A percentile compares a stretch with the other conserved stretches of the same genome.
phyloP scores from a whole-genome alignment of 2,113 vertebrate genomes.

The Eolophus roseicapilla region DNA sequence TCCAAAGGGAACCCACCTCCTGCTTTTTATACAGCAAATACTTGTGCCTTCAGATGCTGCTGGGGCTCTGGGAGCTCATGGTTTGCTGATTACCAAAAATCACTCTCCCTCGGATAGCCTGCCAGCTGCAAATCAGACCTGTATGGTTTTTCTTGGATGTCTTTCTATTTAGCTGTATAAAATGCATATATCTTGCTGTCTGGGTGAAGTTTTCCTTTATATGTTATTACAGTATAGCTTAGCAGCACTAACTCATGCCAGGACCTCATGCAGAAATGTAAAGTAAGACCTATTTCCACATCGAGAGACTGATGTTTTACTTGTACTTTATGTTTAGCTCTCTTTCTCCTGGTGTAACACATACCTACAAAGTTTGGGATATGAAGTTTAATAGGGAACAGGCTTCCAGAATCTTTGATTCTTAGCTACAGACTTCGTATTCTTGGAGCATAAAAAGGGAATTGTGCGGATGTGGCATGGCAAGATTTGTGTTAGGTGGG shows the following conservation, averaged over 20 bases:
- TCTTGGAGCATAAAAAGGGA: not conserved
- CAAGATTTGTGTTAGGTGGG: not conserved
- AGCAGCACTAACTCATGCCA: not conserved
- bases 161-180: not conserved
- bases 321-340: not conserved
- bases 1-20: not conserved
- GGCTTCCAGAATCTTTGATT: not conserved
- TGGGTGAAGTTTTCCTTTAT: not conserved
- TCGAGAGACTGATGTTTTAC: not conserved
- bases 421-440: not conserved
- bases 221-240: not conserved
- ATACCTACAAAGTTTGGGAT: not conserved
- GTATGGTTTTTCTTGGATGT: not conserved
- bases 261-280: conserved; percentile 5
- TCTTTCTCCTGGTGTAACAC: not conserved
- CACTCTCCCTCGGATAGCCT: not conserved
- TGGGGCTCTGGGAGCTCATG: not conserved
- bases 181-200: not conserved
- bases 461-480: accelerated
- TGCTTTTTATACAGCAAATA: not conserved
- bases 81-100: not conserved
- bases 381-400: not conserved
- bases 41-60: not conserved
- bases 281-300: not conserved
- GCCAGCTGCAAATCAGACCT: not conserved